phyloP scores from a whole-genome alignment of 2,113 vertebrate genomes.

The Eudyptes chrysolophus region DNA sequence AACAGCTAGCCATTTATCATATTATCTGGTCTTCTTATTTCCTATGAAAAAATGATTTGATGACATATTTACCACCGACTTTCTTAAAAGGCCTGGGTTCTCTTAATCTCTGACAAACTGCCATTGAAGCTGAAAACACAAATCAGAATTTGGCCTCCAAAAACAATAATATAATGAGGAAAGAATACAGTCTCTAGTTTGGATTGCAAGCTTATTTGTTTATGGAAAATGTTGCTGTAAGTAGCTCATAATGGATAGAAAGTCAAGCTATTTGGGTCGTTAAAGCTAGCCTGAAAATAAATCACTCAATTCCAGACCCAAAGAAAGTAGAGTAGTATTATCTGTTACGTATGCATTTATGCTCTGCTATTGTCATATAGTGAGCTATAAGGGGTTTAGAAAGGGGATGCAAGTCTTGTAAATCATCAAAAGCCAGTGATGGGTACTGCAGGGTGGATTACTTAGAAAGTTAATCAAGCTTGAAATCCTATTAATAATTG shows the following conservation, averaged over 20 bases:
- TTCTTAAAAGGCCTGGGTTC: neutral
- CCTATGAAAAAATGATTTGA: neutral
- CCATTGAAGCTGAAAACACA: neutral
- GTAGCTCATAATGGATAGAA: neutral
- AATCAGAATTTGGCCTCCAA: neutral
- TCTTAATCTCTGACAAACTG: neutral
- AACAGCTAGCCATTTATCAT: neutral
- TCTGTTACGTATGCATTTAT: neutral
- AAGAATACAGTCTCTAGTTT: neutral
- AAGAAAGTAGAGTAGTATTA: neutral
- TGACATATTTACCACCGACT: neutral
- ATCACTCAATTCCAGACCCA: neutral
- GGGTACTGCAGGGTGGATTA: neutral
- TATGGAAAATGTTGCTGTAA: neutral
- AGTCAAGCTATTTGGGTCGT: neutral
- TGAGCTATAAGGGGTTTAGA: neutral
- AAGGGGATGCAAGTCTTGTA: neutral
- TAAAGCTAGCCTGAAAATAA: neutral
- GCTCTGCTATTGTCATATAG: neutral
- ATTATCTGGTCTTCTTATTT: neutral
- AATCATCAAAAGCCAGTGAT: neutral
- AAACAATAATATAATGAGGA: neutral
- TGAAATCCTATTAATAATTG: neutral
- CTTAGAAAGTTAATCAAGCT: neutral
- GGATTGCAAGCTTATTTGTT: neutral